These are phyloP conservation scores for Ochlodes sylvanus DNA, from an alignment of 2,888 invertebrate species.

Conservation along the genomic window DNA sequence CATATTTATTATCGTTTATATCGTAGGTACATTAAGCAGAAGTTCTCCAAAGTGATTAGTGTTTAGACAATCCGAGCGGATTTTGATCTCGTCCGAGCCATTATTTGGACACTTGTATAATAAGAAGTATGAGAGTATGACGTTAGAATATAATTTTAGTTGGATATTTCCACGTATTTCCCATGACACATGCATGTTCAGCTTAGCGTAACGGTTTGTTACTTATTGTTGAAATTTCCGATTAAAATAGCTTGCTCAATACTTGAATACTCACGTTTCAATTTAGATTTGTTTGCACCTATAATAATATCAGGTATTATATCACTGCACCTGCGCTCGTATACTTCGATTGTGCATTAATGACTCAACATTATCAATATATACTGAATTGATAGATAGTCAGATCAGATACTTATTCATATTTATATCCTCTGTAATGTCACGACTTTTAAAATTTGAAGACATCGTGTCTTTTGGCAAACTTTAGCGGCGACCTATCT, in stretches of 20 bases:
- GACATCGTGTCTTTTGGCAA: too few relatives aligned
- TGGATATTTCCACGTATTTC: conserved; percentile 10
- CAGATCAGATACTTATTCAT: too few relatives aligned
- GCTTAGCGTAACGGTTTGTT: conserved; percentile 23
- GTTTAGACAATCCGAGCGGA: too few relatives aligned
- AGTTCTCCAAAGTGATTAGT: too few relatives aligned
- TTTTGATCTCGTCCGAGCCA: not conserved
- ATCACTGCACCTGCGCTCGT: not conserved
- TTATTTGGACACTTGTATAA: not conserved
- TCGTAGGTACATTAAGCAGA: too few relatives aligned
- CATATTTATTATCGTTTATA: too few relatives aligned
- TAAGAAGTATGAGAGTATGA: not conserved
- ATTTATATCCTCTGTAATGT: too few relatives aligned
- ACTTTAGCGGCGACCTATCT: too few relatives aligned
- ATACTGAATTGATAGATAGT: not conserved
- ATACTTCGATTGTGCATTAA: not conserved
- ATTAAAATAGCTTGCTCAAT: conserved; percentile 38
- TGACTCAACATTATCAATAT: not conserved
- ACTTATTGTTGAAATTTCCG: conserved; percentile 35
- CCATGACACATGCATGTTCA: conserved; percentile 19
- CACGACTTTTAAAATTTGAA: too few relatives aligned
- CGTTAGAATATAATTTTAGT: not conserved
- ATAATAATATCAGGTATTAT: not conserved
- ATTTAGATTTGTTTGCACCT: not conserved
- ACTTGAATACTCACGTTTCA: conserved; percentile 25